phyloP scores from a whole-genome alignment of 2,797 vertebrate species.

The Sebastes vulpes region DNA sequence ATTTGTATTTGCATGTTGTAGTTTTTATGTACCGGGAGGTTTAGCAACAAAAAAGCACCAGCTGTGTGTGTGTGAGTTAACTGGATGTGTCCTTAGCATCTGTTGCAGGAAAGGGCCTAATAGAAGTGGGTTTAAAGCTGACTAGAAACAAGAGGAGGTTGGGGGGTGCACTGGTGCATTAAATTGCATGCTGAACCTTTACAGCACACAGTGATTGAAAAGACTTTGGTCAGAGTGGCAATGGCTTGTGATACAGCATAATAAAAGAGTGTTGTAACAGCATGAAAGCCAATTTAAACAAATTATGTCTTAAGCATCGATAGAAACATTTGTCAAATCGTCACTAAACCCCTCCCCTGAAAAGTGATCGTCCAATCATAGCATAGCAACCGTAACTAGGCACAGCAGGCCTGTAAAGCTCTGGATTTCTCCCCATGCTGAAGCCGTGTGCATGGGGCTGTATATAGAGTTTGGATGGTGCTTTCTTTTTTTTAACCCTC shows the following conservation, averaged over 20 bases:
- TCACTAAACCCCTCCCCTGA: not conserved
- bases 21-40: slow-evolving; percentile 64
- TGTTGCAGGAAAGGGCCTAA: slow-evolving; percentile 55
- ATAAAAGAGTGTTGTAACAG: slow-evolving; percentile 3
- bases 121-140: slow-evolving; percentile 29
- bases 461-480: not conserved
- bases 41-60: slow-evolving; percentile 55
- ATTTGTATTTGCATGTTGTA: slow-evolving; percentile 65
- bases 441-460: not conserved
- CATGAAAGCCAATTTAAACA: not conserved
- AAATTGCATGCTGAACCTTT: slow-evolving; percentile 16
- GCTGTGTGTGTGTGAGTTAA: slow-evolving; percentile 34
- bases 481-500: not conserved
- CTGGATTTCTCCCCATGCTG: not conserved
- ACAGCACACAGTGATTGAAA: slow-evolving; percentile 9
- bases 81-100: slow-evolving; percentile 71
- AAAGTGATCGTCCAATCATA: not conserved
- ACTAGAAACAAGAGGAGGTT: slow-evolving; percentile 16
- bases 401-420: not conserved
- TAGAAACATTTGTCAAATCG: not conserved
- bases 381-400: not conserved
- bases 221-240: not conserved
- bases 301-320: not conserved
- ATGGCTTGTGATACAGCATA: not conserved
- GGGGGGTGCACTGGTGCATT: not conserved